Percentiles rank a stretch among this genome's conserved stretches.
phyloP scores from a whole-genome alignment of 2,113 vertebrate species.

The Acanthochromis polyacanthus region DNA sequence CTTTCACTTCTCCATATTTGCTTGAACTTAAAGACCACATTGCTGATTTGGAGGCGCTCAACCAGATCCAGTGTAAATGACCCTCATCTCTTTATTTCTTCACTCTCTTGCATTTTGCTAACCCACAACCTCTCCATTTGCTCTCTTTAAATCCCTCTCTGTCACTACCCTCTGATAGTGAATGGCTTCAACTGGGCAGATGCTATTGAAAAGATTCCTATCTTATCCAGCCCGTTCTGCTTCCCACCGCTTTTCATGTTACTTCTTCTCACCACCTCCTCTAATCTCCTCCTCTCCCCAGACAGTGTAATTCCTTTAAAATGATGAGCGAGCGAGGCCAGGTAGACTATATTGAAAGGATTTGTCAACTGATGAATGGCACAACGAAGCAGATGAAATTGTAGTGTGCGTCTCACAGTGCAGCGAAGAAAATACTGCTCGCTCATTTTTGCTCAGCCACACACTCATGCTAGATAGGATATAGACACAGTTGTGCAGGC shows the following conservation, averaged over 20 bases:
- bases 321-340: slow-evolving; percentile 70
- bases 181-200: slow-evolving; percentile 43
- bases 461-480: slow-evolving; percentile 19
- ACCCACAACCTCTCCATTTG: neutral
- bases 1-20: slow-evolving; percentile 11
- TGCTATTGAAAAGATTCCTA: slow-evolving; percentile 56
- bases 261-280: slow-evolving; percentile 38
- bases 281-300: slow-evolving; percentile 56
- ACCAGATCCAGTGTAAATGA: neutral
- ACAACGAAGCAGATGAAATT: slow-evolving; percentile 68
- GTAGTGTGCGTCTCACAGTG: slow-evolving; percentile 57
- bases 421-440: slow-evolving; percentile 56
- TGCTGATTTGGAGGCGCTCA: slow-evolving; percentile 19
- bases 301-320: slow-evolving; percentile 76
- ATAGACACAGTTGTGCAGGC: neutral
- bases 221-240: slow-evolving; percentile 45
- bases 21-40: neutral
- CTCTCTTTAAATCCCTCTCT: slow-evolving; percentile 29
- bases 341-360: slow-evolving; percentile 78
- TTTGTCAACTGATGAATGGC: slow-evolving; percentile 77
- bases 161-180: neutral
- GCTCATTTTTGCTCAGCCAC: slow-evolving; percentile 43
- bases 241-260: slow-evolving; percentile 22
- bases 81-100: too few relatives aligned
- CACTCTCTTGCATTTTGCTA: neutral